Evolutionary conservation across 2,113 vertebrate genomes (phyloP).

Genomic region (Larimichthys crocea): DNA sequence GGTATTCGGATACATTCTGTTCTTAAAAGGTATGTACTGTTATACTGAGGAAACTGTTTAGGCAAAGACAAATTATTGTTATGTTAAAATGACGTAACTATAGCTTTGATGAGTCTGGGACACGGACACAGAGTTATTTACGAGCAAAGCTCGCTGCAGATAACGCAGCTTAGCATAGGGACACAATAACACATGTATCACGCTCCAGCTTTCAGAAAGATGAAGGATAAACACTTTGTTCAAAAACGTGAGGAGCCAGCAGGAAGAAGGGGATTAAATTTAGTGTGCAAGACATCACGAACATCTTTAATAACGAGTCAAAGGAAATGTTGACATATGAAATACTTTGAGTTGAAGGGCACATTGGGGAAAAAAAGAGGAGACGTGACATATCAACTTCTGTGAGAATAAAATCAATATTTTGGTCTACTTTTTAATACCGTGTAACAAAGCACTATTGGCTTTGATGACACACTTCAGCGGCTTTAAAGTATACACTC

Average conservation of each 20-base stretch:
- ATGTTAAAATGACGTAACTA: background rate
- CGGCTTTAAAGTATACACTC: background rate
- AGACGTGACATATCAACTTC: background rate
- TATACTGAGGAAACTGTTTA: background rate
- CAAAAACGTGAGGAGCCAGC: too few species aligned
- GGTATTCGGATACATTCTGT: background rate
- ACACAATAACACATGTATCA: background rate
- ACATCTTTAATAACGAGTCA: background rate
- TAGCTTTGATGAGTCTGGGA: background rate
- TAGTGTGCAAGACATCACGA: background rate
- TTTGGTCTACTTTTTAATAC: background rate
- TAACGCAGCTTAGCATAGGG: background rate
- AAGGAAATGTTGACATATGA: background rate
- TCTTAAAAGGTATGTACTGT: too few species aligned
- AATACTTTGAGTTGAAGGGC: background rate
- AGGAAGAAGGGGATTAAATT: background rate
- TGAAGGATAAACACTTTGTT: background rate
- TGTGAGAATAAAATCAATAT: background rate
- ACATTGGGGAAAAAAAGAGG: too few species aligned
- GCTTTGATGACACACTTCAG: background rate
- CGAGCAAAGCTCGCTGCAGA: background rate
- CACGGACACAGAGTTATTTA: background rate
- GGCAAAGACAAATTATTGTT: background rate
- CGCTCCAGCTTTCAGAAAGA: background rate
- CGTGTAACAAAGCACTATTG: background rate